phyloP scores from a whole-genome alignment of 2,113 vertebrate genomes.

The Chaetura pelagica region DNA sequence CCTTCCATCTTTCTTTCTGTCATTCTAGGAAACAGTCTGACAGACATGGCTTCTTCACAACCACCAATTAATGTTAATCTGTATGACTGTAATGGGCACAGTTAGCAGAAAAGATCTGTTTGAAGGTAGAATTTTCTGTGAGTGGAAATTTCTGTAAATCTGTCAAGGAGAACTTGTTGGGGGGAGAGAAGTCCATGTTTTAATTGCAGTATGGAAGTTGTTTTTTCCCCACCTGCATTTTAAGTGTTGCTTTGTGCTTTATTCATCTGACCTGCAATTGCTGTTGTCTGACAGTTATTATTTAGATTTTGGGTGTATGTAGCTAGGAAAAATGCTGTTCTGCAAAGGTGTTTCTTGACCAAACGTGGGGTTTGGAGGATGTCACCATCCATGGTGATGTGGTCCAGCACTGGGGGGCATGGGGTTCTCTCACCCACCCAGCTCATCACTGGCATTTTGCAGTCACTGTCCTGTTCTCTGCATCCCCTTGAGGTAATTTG shows the following conservation, averaged over 20 bases:
- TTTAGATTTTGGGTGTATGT: no score
- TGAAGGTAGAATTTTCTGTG: neutral
- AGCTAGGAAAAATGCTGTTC: no score
- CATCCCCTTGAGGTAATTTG: neutral
- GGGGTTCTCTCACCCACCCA: neutral
- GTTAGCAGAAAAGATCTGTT: neutral
- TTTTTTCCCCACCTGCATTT: neutral
- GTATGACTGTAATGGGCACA: neutral
- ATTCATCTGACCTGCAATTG: no score
- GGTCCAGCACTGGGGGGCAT: accelerated
- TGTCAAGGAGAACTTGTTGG: neutral
- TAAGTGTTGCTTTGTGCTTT: neutral
- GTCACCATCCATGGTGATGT: accelerated
- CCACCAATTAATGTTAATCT: neutral
- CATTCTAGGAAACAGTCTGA: neutral
- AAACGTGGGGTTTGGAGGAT: neutral
- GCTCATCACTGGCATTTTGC: neutral
- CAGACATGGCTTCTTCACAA: neutral
- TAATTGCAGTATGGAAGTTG: neutral
- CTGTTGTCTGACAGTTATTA: no score
- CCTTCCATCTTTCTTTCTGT: neutral
- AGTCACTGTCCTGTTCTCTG: accelerated
- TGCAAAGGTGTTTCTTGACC: neutral
- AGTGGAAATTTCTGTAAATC: neutral
- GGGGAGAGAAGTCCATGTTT: neutral